Evolutionary conservation across 2,113 vertebrate species (phyloP), one percentile per base, ranked within the genome.

Genomic region (Sinocyclocheilus anophthalmus): DNA sequence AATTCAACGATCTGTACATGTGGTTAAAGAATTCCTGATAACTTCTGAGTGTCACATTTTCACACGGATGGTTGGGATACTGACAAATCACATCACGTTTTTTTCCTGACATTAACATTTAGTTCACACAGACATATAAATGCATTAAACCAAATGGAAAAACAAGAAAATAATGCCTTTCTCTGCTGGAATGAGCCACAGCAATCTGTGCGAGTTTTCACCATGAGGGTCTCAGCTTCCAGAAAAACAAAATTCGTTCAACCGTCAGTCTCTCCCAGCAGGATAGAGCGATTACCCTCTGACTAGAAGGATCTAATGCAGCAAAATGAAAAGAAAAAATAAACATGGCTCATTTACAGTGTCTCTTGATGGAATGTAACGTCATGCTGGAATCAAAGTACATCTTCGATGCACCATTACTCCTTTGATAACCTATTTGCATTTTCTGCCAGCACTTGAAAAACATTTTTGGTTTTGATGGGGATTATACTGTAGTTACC

Each of bases 331-430:
- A 45, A 22, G 63, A 69, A 70, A 81, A 81, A 67, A 70, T 82
- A 82, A 69, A 82, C 80, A 82, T 37, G 65, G 80, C 63, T 82
- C 80, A 82, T 82, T 82, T 82, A 82, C 24, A 70, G 42, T 82
- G 80, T 82, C 45, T 82, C 45, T 53, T 82, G 80, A 70, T 82
- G 80, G 63, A 70, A 82, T 33, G 45, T 1, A 50, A 50, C 33
- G 45, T 33, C 61, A 82, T 26, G 59, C 79, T 65, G n/a, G n/a
- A 81, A 24, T 81, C 59, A 81, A 81, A 81, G 79, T 67, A 81
- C 59, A 81, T 81, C 57, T 48, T 81, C 14, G 59, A 53, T 70
- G 80, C 80, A 82, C 33, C 80, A 82, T 82, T 82, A 82, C 42
- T 33, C 5, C 80, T 70, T 70, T 82, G 65, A 70, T 82, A 70